Evolutionary conservation across 2,797 vertebrate genomes (phyloP).

Genomic region (Remorina albescens): DNA sequence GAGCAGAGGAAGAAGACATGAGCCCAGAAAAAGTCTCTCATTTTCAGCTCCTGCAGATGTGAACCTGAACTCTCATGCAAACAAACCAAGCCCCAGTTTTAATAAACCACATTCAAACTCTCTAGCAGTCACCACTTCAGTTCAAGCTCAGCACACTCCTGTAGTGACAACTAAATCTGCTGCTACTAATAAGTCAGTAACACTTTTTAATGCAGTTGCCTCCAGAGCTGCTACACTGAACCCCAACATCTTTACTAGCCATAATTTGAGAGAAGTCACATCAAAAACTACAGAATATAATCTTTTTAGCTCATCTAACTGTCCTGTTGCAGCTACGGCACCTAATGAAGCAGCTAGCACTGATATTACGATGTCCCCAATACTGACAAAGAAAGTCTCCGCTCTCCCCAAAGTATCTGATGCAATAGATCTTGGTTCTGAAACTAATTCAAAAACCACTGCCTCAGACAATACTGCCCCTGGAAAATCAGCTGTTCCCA

Average conservation of each 20-base stretch:
- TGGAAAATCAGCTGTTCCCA: slow-evolving; percentile 24
- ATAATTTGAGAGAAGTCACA: slow-evolving; percentile 26
- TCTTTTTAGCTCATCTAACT: slow-evolving; percentile 20
- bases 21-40: slow-evolving; percentile 52
- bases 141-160: slow-evolving; percentile 30
- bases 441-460: slow-evolving; percentile 51
- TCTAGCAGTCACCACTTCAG: slow-evolving; percentile 17
- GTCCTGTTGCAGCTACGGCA: not conserved
- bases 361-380: slow-evolving; percentile 13
- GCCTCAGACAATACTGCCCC: slow-evolving; percentile 51
- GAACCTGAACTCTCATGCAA: slow-evolving; percentile 28
- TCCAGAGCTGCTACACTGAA: slow-evolving; percentile 57
- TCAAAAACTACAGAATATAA: slow-evolving; percentile 3
- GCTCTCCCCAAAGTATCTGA: slow-evolving; percentile 2
- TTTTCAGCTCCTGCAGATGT: slow-evolving; percentile 46
- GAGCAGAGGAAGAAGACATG: slow-evolving; percentile 59
- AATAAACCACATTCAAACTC: not conserved
- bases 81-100: slow-evolving; percentile 29
- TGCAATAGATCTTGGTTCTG: slow-evolving; percentile 12
- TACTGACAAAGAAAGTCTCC: slow-evolving; percentile 26
- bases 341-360: slow-evolving; percentile 18
- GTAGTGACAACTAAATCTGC: slow-evolving; percentile 8
- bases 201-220: slow-evolving; percentile 67
- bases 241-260: slow-evolving; percentile 36
- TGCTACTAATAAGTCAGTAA: slow-evolving; percentile 39